Evolutionary conservation across 1,140 invertebrate genomes (phyloP), one percentile per base, ranked within the genome.

Genomic region (Drosophila bocqueti): DNA sequence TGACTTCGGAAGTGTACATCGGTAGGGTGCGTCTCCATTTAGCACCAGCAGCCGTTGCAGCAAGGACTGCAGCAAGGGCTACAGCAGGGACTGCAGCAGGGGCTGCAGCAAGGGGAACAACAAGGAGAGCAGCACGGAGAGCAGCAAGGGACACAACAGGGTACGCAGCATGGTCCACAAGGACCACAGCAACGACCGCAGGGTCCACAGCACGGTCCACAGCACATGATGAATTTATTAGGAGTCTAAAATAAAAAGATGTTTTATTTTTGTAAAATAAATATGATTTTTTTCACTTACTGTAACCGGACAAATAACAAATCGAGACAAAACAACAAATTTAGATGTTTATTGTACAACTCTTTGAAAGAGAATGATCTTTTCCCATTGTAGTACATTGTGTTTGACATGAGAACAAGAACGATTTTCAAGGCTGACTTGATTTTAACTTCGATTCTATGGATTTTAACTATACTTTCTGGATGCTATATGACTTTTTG

Each of bases 171-270:
- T 15, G 74, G 26, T 31, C 57, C 34, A 36, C 34, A 36, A 36
- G 38, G 46, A 43, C 47, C 46, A 40, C 57, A 49, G 15, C 65
- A 75, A 13, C 11, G 36, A 5, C 36, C 36, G 36, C 36, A 50
- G 11, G 74, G 29, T 36, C 61, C 68, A 36, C 74, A 45, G 11
- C 34, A 38, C 29, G 46, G 46, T 52, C 59, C 58, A 34, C 57
- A 49, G 11, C 65, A 75, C 46, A 83, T 78, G 57, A 67, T 66
- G 58, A 46, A 43, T 69, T 38, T 38, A 43, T 13, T 13, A 46
- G 9, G 31, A 52, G 43, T n/a, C 81, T 29, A 69, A 46, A 42
- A 15, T 10, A 10, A 18, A 63, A 26, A 43, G 54, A 18, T 34
- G 9, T 21, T n/a, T 8, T 10, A 31, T 24, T 29, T 38, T 31